Conservation (phyloP, 1,140 invertebrate genomes). For the Nylanderia fulva region DNA sequence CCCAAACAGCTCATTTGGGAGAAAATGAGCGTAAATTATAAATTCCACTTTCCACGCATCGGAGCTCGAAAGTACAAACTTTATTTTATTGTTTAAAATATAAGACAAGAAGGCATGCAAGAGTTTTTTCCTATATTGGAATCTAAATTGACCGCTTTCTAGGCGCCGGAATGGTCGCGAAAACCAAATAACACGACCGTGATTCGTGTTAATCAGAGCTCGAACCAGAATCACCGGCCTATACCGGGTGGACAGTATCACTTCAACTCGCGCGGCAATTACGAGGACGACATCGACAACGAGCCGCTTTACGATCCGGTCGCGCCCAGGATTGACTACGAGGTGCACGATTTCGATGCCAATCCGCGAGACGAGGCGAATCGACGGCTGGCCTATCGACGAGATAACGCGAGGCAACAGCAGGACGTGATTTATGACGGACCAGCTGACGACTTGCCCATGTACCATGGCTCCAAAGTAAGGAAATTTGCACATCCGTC, state of each 20-base stretch:
- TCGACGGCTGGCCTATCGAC: constrained; percentile 79
- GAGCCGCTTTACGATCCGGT: constrained; percentile 84
- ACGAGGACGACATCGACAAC: constrained; percentile 78
- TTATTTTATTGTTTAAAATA: neutral
- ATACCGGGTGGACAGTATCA: constrained; percentile 52
- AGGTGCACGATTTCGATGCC: constrained; percentile 84
- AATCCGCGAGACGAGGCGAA: constrained; percentile 83
- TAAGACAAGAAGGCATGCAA: neutral
- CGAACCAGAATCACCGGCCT: constrained; percentile 69
- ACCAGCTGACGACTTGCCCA: constrained; percentile 73
- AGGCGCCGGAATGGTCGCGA: constrained; percentile 82
- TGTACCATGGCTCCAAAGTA: constrained; percentile 71
- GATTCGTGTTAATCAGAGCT: constrained; percentile 82
- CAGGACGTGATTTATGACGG: constrained; percentile 78
- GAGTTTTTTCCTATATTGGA: neutral
- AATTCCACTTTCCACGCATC: neutral
- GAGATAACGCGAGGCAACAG: constrained; percentile 75
- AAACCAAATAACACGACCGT: constrained; percentile 84
- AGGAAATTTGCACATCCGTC: neutral
- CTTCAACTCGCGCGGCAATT: constrained; percentile 73
- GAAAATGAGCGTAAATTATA: neutral
- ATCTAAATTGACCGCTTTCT: constrained; percentile 42
- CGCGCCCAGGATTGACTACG: constrained; percentile 81
- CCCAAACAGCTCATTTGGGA: neutral
- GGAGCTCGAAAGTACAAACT: neutral